Evolutionary conservation across 2,888 invertebrate genomes (phyloP).

Genomic region (Nebria brevicollis): DNA sequence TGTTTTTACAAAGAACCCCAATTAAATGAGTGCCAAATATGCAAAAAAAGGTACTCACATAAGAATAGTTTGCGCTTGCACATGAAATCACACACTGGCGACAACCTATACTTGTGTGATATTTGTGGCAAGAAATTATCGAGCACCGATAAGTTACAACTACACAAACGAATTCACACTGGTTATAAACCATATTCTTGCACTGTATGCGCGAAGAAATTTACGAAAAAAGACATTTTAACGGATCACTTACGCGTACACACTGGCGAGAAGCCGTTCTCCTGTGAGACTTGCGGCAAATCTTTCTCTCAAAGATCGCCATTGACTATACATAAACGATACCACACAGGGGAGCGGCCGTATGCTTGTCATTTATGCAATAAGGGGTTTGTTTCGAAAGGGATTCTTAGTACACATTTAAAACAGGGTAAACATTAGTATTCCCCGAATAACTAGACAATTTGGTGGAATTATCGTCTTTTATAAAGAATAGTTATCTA

Average conservation of each 20-base stretch:
- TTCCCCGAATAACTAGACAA: no score
- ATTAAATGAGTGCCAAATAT: conserved; percentile 61
- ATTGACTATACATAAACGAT: conserved; percentile 55
- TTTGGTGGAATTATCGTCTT: neutral
- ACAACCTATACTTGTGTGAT: conserved; percentile 57
- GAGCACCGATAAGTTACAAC: conserved; percentile 56
- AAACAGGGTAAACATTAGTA: conserved; percentile 52
- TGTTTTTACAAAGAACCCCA: conserved; percentile 48
- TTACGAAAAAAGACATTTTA: conserved; percentile 58
- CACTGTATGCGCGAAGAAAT: conserved; percentile 57
- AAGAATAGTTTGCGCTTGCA: conserved; percentile 61
- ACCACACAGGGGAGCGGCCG: conserved; percentile 57
- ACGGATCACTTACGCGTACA: conserved; percentile 59
- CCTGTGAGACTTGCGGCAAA: conserved; percentile 58
- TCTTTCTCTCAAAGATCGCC: conserved; percentile 57
- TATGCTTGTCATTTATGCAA: conserved; percentile 67
- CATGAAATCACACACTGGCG: conserved; percentile 58
- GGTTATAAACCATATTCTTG: conserved; percentile 58
- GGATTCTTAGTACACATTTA: conserved; percentile 66
- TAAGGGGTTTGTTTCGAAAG: conserved; percentile 68
- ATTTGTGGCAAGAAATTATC: conserved; percentile 59
- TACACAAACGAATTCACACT: conserved; percentile 58
- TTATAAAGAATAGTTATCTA: neutral
- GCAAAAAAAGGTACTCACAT: conserved; percentile 61
- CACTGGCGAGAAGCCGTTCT: conserved; percentile 58